Conservation (phyloP, 1,140 invertebrate species). For the Helicoverpa zea region DNA sequence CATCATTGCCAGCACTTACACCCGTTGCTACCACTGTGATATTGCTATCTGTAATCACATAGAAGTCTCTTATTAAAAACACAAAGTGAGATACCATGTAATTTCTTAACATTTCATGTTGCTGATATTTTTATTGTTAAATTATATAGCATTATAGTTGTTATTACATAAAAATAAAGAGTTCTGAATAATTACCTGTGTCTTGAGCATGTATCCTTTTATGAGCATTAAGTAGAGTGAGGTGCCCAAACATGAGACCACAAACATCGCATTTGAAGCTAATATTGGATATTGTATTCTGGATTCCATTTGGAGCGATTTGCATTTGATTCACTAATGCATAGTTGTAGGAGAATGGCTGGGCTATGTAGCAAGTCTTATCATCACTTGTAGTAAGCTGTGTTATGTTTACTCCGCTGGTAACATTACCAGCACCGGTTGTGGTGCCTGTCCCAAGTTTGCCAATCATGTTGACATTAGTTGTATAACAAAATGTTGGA, state of each 20-base stretch:
- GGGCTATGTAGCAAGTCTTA: slow-evolving; percentile 90
- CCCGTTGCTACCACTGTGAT: slow-evolving; percentile 82
- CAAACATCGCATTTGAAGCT: slow-evolving; percentile 96
- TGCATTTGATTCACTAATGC: slow-evolving; percentile 89
- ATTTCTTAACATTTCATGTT: too few species aligned
- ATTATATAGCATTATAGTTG: neutral
- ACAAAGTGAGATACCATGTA: neutral
- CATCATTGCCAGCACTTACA: slow-evolving; percentile 78
- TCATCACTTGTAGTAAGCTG: slow-evolving; percentile 89
- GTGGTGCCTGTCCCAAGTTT: slow-evolving; percentile 86
- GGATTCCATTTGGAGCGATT: slow-evolving; percentile 87
- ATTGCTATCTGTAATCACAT: slow-evolving; percentile 73
- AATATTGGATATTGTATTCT: slow-evolving; percentile 92
- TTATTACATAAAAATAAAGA: too few species aligned
- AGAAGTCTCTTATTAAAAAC: neutral
- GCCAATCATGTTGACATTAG: slow-evolving; percentile 90
- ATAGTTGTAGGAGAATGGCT: slow-evolving; percentile 91
- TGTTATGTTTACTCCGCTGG: slow-evolving; percentile 89
- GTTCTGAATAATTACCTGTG: slow-evolving; percentile 69
- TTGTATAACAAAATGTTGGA: slow-evolving; percentile 90
- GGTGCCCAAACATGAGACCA: slow-evolving; percentile 93
- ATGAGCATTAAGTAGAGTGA: slow-evolving; percentile 92
- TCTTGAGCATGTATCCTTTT: slow-evolving; percentile 92
- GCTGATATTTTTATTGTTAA: too few species aligned
- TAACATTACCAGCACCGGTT: slow-evolving; percentile 79